phyloP scores from a whole-genome alignment of 1,140 invertebrate genomes.

The Ostrea edulis region DNA sequence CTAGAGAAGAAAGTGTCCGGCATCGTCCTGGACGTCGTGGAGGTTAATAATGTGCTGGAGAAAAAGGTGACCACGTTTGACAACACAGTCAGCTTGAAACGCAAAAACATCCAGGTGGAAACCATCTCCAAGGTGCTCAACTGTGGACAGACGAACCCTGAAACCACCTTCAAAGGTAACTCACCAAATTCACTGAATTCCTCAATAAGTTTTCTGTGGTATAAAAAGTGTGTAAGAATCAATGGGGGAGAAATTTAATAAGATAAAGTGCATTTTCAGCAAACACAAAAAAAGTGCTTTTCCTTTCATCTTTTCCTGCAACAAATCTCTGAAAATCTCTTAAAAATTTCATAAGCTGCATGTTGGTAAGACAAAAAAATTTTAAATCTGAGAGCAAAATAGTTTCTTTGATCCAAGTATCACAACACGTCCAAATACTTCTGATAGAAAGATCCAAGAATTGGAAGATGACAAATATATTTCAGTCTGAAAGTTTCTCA shows the following conservation, averaged over 20 bases:
- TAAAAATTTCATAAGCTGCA: slow-evolving; percentile 1
- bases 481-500: too few relatives aligned
- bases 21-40: slow-evolving; percentile 73
- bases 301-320: background rate
- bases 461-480: too few relatives aligned
- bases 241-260: background rate
- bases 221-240: background rate
- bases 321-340: background rate
- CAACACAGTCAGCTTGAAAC: slow-evolving; percentile 31
- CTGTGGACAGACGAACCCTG: slow-evolving; percentile 57
- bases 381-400: background rate
- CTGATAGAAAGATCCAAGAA: too few relatives aligned
- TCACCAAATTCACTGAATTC: background rate
- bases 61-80: slow-evolving; percentile 59
- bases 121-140: slow-evolving; percentile 64
- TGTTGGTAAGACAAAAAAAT: background rate
- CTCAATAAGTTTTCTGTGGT: background rate
- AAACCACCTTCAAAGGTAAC: slow-evolving; percentile 67
- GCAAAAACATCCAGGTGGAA: slow-evolving; percentile 70
- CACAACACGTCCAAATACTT: background rate
- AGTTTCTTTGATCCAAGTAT: background rate
- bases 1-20: slow-evolving; percentile 75
- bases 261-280: background rate
- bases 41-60: slow-evolving; percentile 73
- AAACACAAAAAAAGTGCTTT: background rate